These are phyloP conservation scores for Onychostruthus taczanowskii DNA, from an alignment of 2,113 vertebrate species.

Conservation along the genomic window DNA sequence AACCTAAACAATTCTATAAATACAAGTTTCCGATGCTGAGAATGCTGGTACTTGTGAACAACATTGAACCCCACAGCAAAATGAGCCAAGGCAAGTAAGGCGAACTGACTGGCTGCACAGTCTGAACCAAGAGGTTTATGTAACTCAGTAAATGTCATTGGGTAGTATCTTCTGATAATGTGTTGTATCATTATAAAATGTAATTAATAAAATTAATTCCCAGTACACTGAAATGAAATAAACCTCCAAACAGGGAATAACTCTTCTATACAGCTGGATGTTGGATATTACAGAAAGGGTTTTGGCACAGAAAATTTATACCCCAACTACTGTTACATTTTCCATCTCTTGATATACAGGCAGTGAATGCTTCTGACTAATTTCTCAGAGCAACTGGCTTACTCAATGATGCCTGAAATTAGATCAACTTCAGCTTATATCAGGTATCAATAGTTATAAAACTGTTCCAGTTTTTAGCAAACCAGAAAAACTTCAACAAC, in stretches of 20 bases:
- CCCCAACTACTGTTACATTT: not conserved
- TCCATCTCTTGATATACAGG: not conserved
- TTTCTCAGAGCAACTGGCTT: not conserved
- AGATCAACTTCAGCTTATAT: not conserved
- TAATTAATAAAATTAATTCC: not conserved
- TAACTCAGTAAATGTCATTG: not conserved
- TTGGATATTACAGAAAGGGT: not conserved
- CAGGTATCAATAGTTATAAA: slow-evolving; percentile 4
- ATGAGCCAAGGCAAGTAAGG: not conserved
- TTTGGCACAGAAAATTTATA: not conserved
- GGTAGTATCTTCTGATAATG: not conserved
- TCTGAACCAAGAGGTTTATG: not conserved
- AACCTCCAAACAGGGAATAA: not conserved
- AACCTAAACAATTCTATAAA: not conserved
- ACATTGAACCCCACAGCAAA: not conserved
- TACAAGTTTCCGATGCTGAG: not conserved
- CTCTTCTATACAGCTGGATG: not conserved
- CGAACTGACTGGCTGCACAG: not conserved
- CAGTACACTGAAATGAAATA: not conserved
- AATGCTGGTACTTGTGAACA: not conserved
- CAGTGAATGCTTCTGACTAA: not conserved
- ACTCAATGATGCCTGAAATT: slow-evolving; percentile 12
- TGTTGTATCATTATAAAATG: not conserved
- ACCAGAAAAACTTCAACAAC: not conserved
- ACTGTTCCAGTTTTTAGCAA: not conserved